Conservation (phyloP, 2,797 vertebrate genomes). For the Siniperca undulata region DNA sequence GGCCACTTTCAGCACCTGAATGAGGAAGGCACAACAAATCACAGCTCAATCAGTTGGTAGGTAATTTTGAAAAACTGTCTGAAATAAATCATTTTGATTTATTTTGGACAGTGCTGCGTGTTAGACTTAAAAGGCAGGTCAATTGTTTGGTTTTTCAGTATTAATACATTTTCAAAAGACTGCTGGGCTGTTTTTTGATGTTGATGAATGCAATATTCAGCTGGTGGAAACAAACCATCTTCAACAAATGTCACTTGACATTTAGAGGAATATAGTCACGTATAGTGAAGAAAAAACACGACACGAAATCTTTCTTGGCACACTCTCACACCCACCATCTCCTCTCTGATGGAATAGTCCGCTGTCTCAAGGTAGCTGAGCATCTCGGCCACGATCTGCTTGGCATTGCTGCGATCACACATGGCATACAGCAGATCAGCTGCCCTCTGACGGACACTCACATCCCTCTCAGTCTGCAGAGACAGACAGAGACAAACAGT, state of each 20-base stretch:
- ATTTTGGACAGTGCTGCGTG: background rate
- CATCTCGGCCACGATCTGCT: constrained; percentile 95
- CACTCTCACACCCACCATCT: constrained; percentile 86
- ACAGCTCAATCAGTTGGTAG: background rate
- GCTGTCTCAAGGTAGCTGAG: constrained; percentile 94
- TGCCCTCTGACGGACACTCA: constrained; percentile 92
- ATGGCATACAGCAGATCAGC: constrained; percentile 94
- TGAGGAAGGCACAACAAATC: background rate
- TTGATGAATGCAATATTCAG: background rate
- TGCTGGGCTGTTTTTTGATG: background rate
- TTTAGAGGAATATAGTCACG: background rate
- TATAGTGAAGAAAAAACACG: background rate
- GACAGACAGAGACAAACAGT: background rate
- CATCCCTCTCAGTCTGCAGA: constrained; percentile 91
- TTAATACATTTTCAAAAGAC: background rate
- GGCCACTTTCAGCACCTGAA: constrained; percentile 96
- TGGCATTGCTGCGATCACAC: constrained; percentile 95
- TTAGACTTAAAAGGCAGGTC: background rate
- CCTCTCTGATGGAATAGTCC: constrained; percentile 94
- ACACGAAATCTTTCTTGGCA: background rate
- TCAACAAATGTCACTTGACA: background rate
- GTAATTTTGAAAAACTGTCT: background rate
- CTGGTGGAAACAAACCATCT: background rate
- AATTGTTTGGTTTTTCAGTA: background rate
- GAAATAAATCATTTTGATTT: background rate